Percentiles rank a stretch among this genome's conserved stretches.
Conservation (phyloP, 2,888 invertebrate species). For the Caenorhabditis becei region DNA sequence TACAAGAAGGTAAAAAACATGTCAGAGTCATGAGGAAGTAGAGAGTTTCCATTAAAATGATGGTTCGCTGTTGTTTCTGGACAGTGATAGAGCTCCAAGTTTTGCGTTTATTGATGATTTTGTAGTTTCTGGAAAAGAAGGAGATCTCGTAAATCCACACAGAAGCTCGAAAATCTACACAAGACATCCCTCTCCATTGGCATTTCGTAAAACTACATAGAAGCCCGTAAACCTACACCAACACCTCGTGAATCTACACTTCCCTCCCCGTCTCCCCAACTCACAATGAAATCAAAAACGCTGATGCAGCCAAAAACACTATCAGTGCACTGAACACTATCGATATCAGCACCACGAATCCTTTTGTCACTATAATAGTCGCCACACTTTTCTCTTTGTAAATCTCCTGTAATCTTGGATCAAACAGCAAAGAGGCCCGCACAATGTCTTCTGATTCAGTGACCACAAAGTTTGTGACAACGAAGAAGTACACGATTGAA, state of each 20-base stretch:
- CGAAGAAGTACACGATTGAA: background rate
- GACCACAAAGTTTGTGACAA: background rate
- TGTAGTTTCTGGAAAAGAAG: slow-evolving; percentile 6
- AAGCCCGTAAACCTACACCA: too few species aligned
- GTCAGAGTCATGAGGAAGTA: slow-evolving; percentile 12
- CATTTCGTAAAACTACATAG: too few species aligned
- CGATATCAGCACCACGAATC: background rate
- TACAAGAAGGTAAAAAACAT: background rate
- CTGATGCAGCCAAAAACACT: too few species aligned
- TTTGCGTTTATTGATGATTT: background rate
- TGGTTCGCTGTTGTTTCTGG: background rate
- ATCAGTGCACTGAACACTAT: background rate
- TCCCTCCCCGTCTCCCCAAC: background rate
- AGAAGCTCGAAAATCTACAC: too few species aligned
- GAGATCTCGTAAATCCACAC: too few species aligned
- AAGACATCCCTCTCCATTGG: too few species aligned
- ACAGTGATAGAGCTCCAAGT: background rate
- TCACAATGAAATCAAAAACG: background rate
- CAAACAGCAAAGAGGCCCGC: background rate
- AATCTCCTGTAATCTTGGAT: background rate
- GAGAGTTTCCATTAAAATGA: background rate
- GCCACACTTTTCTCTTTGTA: background rate
- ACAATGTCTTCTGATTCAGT: background rate
- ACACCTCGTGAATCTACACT: too few species aligned
- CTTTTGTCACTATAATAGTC: background rate